phyloP scores from a whole-genome alignment of 2,888 invertebrate species.

The Girardia tigrina region DNA sequence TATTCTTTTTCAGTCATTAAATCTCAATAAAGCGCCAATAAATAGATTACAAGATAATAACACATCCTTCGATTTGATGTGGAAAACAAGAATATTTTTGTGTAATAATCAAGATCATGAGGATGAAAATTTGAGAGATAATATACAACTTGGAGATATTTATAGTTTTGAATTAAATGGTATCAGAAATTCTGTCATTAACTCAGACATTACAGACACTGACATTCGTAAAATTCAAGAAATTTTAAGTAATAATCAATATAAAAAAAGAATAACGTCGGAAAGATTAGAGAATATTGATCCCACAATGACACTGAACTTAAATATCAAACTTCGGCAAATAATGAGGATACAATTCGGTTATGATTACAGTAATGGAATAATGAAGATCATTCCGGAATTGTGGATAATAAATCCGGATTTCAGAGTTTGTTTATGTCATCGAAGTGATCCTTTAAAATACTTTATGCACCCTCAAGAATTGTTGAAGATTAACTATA shows the following conservation, averaged over 20 bases:
- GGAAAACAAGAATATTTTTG: slow-evolving; percentile 3
- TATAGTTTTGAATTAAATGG: background rate
- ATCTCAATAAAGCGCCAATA: background rate
- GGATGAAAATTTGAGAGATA: background rate
- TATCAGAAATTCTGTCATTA: background rate
- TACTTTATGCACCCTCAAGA: background rate
- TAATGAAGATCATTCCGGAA: background rate
- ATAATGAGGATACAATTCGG: background rate
- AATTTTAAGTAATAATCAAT: background rate
- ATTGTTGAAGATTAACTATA: background rate
- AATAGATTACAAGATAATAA: background rate
- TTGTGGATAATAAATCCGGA: background rate
- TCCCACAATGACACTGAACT: background rate
- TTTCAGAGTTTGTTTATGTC: background rate
- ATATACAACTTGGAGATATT: background rate
- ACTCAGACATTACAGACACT: background rate
- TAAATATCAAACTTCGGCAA: background rate
- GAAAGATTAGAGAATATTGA: background rate
- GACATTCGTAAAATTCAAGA: background rate
- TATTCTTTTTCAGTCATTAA: background rate
- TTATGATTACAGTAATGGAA: slow-evolving; percentile 14
- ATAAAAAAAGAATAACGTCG: background rate
- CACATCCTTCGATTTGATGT: background rate
- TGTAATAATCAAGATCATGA: background rate
- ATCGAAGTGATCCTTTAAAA: background rate